Evolutionary conservation across 2,113 vertebrate species (phyloP), one percentile per base, ranked within the genome.

Genomic region (Dryoscopus gambensis): DNA sequence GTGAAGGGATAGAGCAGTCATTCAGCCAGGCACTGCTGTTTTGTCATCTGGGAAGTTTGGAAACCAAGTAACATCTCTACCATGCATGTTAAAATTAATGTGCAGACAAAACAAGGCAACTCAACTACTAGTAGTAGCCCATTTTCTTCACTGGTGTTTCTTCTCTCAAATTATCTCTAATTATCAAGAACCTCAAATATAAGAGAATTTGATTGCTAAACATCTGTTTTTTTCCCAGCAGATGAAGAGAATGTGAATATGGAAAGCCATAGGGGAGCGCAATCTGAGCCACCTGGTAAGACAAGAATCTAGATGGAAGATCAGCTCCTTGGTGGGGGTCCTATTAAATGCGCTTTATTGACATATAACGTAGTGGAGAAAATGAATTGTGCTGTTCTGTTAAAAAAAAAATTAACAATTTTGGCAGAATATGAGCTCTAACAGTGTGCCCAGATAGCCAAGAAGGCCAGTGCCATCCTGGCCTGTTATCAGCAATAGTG

Each of bases 231-330:
- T 94, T 62, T 93, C 95, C 33, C 75, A 98, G 96, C 94, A 52
- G 97, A 98, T 93, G 96, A 98, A 90, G 98, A 97, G 50, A 98
- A 97, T 62, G 94, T 97, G 33, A 95, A 97, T 74, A 94, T 97
- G 96, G 96, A 98, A 1, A 97, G 92, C 49, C 93, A 97, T 14
- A 91, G 92, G 11, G 96, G 87, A 92, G 79, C 76, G 0, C 97
- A 90, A 11, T 71, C 95, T 30, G 98, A 97, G 46, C 97, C 97
- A n/a, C 87, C 97, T 65, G 98, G 98, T 98, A 95, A 98, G 97
- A 39, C 46, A 82, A 57, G 15, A 71, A 60, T 65, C 30, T 93
- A 81, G 31, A 67, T 10, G 16, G 46, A 87, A 77, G 30, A 55
- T 53, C 12, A 84, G 1, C 15, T 64, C 55, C 62, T 76, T 81